Base-by-base conservation (phyloP, 2,113 vertebrate species). In the Cavia aperea region DNA sequence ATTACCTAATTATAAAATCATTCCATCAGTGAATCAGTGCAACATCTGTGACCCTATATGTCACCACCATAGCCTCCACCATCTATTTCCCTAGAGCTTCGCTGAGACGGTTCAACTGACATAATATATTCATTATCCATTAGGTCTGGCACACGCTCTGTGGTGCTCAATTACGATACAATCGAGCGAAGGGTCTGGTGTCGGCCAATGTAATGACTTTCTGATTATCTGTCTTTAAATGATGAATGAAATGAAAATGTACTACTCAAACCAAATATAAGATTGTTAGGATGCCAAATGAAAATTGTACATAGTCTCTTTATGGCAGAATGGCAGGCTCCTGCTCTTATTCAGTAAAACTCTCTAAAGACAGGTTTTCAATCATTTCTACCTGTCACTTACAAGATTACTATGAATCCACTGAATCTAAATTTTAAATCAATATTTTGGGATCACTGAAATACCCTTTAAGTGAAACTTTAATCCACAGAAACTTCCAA, bases 211-310 rank as follows among this genome's bases (percentile, higher is more conserved):
- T 99, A 99, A 99, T 99, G 99, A 99, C 99, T 98, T 99, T 99
- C 98, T 99, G 98, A 99, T 99, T 99, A 99, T 99, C 98, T 99
- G 98, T 98, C 98, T 98, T 98, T 98, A 99, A 99, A 99, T 99
- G 99, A 99, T 99, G 98, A 99, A 99, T 99, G 98, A 98, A 99
- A 99, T 98, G 98, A 98, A 98, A 98, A 98, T 98, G 98, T 98
- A 98, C 98, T 97, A 94, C 97, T 98, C 97, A 97, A 97, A 97
- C 95, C 96, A 97, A 97, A 97, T 94, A 95, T 95, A 97, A 97
- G 97, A 97, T 96, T 96, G 97, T 97, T 97, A 97, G 96, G 97
- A 97, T 96, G 97, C 97, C 97, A 97, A 96, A 96, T 97, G 94
- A 96, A 96, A 97, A 92, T 96, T 96, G 96, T 97, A 84, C 81